These are phyloP conservation scores for Melanogrammus aeglefinus DNA, from an alignment of 2,797 vertebrate genomes.

Conservation along the genomic window DNA sequence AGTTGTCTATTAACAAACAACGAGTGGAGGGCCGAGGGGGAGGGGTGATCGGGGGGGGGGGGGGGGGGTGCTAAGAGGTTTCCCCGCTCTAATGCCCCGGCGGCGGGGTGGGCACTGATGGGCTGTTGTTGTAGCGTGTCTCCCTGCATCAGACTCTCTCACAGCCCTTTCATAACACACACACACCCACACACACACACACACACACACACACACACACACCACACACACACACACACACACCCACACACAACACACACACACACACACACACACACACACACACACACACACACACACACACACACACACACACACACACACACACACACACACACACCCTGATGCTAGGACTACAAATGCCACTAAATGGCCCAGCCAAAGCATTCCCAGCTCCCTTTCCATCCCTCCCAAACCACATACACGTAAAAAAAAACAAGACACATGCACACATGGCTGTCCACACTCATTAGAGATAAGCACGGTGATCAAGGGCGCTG, in stretches of 20 bases:
- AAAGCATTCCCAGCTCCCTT: slow-evolving; percentile 68
- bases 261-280: no score
- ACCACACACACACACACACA: slow-evolving; percentile 41
- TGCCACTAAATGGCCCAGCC: slow-evolving; percentile 47
- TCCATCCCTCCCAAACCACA: slow-evolving; percentile 23
- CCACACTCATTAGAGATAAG: slow-evolving; percentile 59
- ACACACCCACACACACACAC: neutral
- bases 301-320: neutral
- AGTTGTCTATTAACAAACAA: slow-evolving; percentile 28
- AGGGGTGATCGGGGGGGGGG: slow-evolving; percentile 11
- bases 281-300: slow-evolving; percentile 44
- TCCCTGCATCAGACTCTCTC: slow-evolving; percentile 66
- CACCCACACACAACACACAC: neutral
- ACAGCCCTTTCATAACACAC: slow-evolving; percentile 70
- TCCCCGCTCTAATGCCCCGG: slow-evolving; percentile 52
- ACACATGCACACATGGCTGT: slow-evolving; percentile 41
- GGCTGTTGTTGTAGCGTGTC: slow-evolving; percentile 69
- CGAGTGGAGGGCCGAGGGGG: neutral
- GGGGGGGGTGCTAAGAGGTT: slow-evolving; percentile 35
- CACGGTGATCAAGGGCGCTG: slow-evolving; percentile 65
- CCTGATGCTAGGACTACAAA: slow-evolving; percentile 52
- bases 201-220: no score
- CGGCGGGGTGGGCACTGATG: slow-evolving; percentile 26
- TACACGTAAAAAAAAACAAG: no score
- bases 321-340: no score